Evolutionary conservation across 2,888 invertebrate species (phyloP).

Genomic region (Tryphoninae sp.): DNA sequence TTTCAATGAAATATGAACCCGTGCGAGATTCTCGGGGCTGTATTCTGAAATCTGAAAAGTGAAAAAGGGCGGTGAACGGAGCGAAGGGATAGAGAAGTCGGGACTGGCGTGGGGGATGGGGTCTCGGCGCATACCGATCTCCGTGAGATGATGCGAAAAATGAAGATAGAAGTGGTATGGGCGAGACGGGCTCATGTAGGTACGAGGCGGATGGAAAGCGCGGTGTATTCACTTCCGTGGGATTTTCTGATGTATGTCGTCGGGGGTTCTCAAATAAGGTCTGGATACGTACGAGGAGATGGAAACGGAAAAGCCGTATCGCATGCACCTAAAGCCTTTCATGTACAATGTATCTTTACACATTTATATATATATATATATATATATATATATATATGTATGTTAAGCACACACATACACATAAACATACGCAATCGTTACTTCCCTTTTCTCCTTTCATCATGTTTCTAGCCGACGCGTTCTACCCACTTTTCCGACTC

Average conservation of each 20-base stretch:
- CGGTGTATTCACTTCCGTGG: conserved; percentile 68
- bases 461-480: conserved; percentile 7
- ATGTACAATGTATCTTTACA: neutral
- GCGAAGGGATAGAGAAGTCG: neutral
- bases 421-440: neutral
- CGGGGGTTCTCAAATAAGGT: conserved; percentile 71
- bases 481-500: conserved; percentile 15
- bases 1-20: conserved; percentile 13
- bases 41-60: neutral
- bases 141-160: conserved; percentile 39
- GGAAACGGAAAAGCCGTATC: conserved; percentile 12
- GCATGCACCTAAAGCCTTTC: neutral
- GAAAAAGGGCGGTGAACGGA: neutral
- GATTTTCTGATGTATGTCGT: conserved; percentile 71
- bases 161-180: conserved; percentile 19
- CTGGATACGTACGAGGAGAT: conserved; percentile 24
- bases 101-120: neutral
- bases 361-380: neutral
- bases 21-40: conserved; percentile 9
- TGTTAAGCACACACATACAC: neutral
- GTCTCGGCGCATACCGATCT: conserved; percentile 29
- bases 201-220: conserved; percentile 10
- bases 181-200: neutral
- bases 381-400: neutral
- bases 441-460: conserved; percentile 29